Percentiles rank a stretch among this genome's conserved stretches.
phyloP scores from a whole-genome alignment of 2,888 invertebrate genomes.

The Tiliacea citrago region DNA sequence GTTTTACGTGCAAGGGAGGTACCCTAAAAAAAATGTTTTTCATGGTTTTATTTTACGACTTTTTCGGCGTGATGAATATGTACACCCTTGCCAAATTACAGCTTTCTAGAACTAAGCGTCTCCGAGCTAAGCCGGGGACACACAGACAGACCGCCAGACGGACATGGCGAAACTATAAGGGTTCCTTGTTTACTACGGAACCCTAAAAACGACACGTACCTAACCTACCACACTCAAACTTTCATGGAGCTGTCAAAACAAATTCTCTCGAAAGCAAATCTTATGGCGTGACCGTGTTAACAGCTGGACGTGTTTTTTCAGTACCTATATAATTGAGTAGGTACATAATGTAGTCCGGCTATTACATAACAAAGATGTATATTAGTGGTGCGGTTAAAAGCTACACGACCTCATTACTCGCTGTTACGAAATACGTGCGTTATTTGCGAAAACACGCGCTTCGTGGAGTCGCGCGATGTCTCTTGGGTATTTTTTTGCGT shows the following conservation, averaged over 20 bases:
- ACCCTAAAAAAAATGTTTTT: no score
- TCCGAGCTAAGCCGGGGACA: no score
- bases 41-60: no score
- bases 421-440: slow-evolving; percentile 60
- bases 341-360: slow-evolving; percentile 57
- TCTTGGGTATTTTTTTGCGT: slow-evolving; percentile 7
- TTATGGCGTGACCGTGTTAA: slow-evolving; percentile 66
- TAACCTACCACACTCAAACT: slow-evolving; percentile 7
- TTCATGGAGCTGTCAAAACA: slow-evolving; percentile 35
- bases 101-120: no score
- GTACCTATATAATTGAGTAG: slow-evolving; percentile 48
- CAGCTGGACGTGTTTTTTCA: slow-evolving; percentile 30
- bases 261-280: slow-evolving; percentile 50
- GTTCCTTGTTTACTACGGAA: no score
- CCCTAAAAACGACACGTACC: no score
- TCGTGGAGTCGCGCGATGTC: slow-evolving; percentile 24
- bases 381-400: slow-evolving; percentile 65
- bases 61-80: no score
- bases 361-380: slow-evolving; percentile 72
- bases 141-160: no score
- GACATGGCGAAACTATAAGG: no score
- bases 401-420: slow-evolving; percentile 61
- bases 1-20: no score
- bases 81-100: no score
- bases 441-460: slow-evolving; percentile 53